Evolutionary conservation across 30 jellyfish, hydroid and myxozoan species (phyloP).

Genomic region (Hydractinia echinata): DNA sequence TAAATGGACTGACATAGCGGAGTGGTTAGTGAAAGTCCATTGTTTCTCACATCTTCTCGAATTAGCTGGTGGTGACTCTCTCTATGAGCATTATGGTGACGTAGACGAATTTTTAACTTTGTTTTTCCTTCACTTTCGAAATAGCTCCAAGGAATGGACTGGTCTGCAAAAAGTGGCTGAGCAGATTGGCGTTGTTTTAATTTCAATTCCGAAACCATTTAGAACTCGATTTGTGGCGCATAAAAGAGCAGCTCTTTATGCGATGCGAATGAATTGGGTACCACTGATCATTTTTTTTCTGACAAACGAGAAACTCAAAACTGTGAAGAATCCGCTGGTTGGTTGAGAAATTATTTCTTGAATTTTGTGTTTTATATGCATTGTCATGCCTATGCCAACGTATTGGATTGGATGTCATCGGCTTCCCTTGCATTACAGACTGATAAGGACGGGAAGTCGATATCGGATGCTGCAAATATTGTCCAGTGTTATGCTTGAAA

Average conservation of each 20-base stretch:
- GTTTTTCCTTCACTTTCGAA: not conserved
- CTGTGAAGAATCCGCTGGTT: constrained; percentile 2
- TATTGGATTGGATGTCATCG: not conserved
- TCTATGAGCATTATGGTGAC: not conserved
- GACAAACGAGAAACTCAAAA: constrained; percentile 2
- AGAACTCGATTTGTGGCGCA: not conserved
- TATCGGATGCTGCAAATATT: not conserved
- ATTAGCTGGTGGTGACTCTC: not conserved
- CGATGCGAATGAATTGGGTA: constrained; percentile 6
- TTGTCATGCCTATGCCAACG: not conserved
- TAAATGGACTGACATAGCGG: constrained; percentile 5
- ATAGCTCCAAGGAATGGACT: constrained; percentile 7
- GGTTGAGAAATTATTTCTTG: not conserved
- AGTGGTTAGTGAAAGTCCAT: not conserved
- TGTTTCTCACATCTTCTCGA: not conserved
- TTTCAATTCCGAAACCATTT: constrained; percentile 1
- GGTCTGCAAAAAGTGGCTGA: not conserved
- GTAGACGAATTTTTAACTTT: not conserved
- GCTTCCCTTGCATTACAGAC: not conserved
- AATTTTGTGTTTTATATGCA: not conserved
- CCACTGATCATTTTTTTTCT: not conserved
- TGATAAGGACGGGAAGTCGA: not conserved
- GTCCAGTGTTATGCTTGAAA: not conserved
- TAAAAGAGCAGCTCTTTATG: not conserved
- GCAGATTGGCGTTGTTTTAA: not conserved